These are phyloP conservation scores for Menidia beryllina DNA, from an alignment of 2,113 vertebrate genomes.

Conservation along the genomic window DNA sequence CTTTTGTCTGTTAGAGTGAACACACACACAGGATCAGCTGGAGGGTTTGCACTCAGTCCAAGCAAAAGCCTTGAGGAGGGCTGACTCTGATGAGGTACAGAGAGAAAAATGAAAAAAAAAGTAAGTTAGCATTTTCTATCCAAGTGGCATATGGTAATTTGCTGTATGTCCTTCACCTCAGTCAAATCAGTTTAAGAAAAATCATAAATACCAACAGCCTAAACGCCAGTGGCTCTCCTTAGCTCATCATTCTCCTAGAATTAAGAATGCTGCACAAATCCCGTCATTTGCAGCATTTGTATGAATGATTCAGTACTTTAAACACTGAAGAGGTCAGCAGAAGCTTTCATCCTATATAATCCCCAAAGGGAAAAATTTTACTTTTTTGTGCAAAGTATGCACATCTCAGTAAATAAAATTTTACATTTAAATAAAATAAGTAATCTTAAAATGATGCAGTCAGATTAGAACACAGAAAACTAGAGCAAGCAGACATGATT, in stretches of 20 bases:
- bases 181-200: not conserved
- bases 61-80: slow-evolving; percentile 81
- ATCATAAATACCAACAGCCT: not conserved
- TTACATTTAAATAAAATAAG: slow-evolving; percentile 24
- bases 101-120: slow-evolving; percentile 21
- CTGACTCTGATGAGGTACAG: slow-evolving; percentile 75
- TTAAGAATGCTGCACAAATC: not conserved
- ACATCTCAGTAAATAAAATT: slow-evolving; percentile 6
- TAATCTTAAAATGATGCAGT: not conserved
- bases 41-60: slow-evolving; percentile 86
- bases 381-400: not conserved
- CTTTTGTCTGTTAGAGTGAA: slow-evolving; percentile 83
- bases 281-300: not conserved
- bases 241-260: not conserved
- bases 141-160: not conserved
- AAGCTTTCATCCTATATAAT: not conserved
- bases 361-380: not conserved
- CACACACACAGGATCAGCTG: slow-evolving; percentile 88
- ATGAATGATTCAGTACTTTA: not conserved
- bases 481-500: slow-evolving; percentile 7
- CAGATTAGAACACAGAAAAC: slow-evolving; percentile 19
- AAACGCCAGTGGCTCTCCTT: not conserved
- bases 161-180: not conserved
- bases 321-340: not conserved
- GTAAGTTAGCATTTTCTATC: not conserved